These are phyloP conservation scores for Corapipo altera DNA, from an alignment of 2,113 vertebrate species.

Conservation along the genomic window DNA sequence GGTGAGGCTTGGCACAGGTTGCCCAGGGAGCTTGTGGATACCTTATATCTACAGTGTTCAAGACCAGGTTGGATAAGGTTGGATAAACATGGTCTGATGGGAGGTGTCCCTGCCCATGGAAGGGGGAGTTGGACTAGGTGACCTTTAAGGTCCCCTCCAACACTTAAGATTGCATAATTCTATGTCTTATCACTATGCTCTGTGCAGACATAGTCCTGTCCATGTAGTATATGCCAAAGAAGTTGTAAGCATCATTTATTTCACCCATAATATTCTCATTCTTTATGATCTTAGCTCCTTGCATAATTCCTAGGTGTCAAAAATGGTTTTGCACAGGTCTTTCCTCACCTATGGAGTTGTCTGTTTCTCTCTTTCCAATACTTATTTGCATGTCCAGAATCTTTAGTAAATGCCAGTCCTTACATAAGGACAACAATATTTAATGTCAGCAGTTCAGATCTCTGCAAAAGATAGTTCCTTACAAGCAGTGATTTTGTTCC, in stretches of 20 bases:
- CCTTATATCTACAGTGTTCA: not conserved
- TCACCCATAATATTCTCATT: not conserved
- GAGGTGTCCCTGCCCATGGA: too few relatives aligned
- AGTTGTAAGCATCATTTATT: not conserved
- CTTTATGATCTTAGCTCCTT: not conserved
- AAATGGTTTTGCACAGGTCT: not conserved
- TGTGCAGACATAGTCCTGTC: rapidly evolving
- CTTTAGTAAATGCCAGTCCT: not conserved
- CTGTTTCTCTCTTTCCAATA: not conserved
- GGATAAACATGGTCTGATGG: not conserved
- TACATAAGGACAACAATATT: not conserved
- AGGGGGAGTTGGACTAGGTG: not conserved
- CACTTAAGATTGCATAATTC: not conserved
- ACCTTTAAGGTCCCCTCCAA: not conserved
- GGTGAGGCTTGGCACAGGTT: not conserved
- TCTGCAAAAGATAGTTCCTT: not conserved
- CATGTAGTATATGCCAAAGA: rapidly evolving
- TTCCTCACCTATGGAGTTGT: not conserved
- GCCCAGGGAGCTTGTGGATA: not conserved
- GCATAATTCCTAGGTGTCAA: not conserved
- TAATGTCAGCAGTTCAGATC: not conserved
- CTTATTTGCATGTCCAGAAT: not conserved
- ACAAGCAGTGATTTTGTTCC: not conserved
- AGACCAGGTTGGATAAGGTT: not conserved
- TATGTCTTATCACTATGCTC: not conserved